These are phyloP conservation scores for Lamellibrachia columna DNA, from an alignment of 2,888 invertebrate species.

Conservation along the genomic window DNA sequence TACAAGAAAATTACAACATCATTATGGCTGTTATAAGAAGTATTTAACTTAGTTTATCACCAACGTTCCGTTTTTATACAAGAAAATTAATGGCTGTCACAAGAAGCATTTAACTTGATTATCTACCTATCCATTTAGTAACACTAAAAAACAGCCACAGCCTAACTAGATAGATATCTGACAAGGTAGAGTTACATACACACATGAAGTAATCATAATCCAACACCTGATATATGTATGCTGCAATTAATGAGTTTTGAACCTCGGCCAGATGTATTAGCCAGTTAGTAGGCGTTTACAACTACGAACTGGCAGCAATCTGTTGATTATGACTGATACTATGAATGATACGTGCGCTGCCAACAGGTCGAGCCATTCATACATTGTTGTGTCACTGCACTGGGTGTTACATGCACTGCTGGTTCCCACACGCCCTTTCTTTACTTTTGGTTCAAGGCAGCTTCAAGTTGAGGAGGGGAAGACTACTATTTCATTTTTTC, in stretches of 20 bases:
- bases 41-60: not conserved
- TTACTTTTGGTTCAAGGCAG: not conserved
- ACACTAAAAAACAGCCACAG: not conserved
- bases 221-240: not conserved
- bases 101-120: no score
- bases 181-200: not conserved
- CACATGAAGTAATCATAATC: not conserved
- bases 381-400: not conserved
- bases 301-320: not conserved
- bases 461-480: not conserved
- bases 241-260: not conserved
- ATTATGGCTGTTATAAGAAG: not conserved
- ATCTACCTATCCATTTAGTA: no score
- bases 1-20: not conserved
- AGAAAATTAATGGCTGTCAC: not conserved
- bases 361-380: not conserved
- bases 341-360: not conserved
- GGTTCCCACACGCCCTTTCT: not conserved
- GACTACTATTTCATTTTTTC: not conserved
- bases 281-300: not conserved
- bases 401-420: not conserved
- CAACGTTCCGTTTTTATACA: not conserved
- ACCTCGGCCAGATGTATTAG: not conserved
- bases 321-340: conserved; percentile 5
- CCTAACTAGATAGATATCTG: not conserved